Conservation (phyloP, 1,140 invertebrate genomes). For the Teleogryllus occipitalis region DNA sequence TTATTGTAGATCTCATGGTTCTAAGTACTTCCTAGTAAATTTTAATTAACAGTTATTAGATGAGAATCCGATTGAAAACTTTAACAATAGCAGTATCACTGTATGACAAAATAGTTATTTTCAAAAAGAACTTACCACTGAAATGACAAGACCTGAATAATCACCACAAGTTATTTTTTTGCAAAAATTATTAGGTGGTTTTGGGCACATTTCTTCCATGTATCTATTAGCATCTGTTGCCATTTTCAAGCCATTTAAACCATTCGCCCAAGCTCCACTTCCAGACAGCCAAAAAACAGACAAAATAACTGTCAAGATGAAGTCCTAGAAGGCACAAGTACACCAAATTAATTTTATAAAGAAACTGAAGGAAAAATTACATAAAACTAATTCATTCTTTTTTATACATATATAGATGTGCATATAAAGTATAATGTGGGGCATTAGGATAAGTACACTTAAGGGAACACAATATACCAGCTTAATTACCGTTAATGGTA, state of each 20-base stretch:
- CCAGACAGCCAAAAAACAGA: slow-evolving; percentile 57
- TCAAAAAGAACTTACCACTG: slow-evolving; percentile 44
- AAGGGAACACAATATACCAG: neutral
- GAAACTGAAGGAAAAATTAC: too few species aligned
- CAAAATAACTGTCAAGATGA: slow-evolving; percentile 49
- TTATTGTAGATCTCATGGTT: too few species aligned
- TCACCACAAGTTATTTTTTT: slow-evolving; percentile 29
- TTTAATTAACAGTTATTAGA: too few species aligned
- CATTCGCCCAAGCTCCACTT: slow-evolving; percentile 58
- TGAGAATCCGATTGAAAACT: neutral
- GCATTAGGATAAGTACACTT: neutral
- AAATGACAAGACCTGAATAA: slow-evolving; percentile 52
- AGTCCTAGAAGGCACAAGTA: slow-evolving; percentile 45
- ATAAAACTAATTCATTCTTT: too few species aligned
- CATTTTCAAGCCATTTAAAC: slow-evolving; percentile 47
- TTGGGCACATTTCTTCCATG: neutral
- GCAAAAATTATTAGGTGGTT: slow-evolving; percentile 4
- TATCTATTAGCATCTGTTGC: slow-evolving; percentile 40
- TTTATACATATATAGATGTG: too few species aligned
- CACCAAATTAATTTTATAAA: too few species aligned
- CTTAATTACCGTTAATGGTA: slow-evolving; percentile 30
- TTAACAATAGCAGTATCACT: neutral
- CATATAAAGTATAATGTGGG: neutral
- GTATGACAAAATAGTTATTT: slow-evolving; percentile 10
- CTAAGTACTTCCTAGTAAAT: too few species aligned